Conservation (phyloP, 2,113 vertebrate species). For the Hippocampus guttulatus region DNA sequence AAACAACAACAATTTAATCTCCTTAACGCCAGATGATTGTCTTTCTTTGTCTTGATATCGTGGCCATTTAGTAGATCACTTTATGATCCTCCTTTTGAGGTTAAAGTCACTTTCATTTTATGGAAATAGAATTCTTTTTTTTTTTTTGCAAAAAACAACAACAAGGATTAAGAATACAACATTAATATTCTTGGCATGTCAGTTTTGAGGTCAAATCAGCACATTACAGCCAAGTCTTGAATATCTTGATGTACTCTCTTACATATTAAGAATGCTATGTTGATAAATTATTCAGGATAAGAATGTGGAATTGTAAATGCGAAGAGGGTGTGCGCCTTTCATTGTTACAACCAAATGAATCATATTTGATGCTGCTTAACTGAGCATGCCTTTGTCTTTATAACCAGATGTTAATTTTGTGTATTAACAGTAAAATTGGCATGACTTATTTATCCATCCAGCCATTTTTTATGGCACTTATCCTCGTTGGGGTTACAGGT, state of each 20-base stretch:
- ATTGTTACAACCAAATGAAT: conserved; percentile 21
- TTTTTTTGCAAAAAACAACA: conserved; percentile 41
- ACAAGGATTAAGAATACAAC: conserved; percentile 41
- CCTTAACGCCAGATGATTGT: conserved; percentile 45
- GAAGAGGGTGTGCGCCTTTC: conserved; percentile 17
- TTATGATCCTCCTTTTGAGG: conserved; percentile 35
- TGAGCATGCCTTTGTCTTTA: neutral
- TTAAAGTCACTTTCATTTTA: conserved; percentile 48
- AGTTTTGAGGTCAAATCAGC: conserved; percentile 28
- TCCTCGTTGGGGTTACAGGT: no score
- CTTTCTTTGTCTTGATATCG: conserved; percentile 53
- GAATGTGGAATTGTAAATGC: conserved; percentile 35
- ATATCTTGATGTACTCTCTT: conserved; percentile 24
- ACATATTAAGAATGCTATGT: conserved; percentile 17
- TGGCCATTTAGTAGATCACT: conserved; percentile 46
- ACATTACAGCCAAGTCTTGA: conserved; percentile 37
- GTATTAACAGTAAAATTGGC: no score
- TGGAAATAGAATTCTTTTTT: conserved; percentile 43
- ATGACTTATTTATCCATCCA: no score
- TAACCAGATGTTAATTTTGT: neutral
- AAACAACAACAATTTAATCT: conserved; percentile 56
- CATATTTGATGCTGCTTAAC: neutral
- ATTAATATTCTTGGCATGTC: conserved; percentile 44
- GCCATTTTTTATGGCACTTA: no score
- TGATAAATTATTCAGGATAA: conserved; percentile 32